A percentile compares a stretch with the other conserved stretches of the same genome.
phyloP scores from a whole-genome alignment of 2,113 vertebrate species.

The Nothoprocta pentlandii region DNA sequence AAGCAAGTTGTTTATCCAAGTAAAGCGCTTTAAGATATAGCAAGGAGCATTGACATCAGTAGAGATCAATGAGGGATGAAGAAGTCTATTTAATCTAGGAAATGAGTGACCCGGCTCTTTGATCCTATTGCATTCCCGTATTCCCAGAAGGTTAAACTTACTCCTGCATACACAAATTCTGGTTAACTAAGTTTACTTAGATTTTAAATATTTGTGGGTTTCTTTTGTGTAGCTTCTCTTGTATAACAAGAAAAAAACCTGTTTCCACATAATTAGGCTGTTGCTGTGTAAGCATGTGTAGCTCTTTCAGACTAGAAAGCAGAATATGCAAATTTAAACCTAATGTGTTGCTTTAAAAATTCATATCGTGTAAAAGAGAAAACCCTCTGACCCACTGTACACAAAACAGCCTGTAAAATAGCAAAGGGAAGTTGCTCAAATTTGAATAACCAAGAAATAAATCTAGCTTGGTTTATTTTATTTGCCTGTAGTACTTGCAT shows the following conservation, averaged over 20 bases:
- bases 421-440: not conserved
- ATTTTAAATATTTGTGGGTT: constrained; percentile 69
- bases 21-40: constrained; percentile 48
- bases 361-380: not conserved
- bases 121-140: constrained; percentile 67
- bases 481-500: not conserved
- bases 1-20: constrained; percentile 61
- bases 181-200: constrained; percentile 65
- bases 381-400: not conserved
- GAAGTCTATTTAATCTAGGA: constrained; percentile 67
- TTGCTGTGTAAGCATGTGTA: constrained; percentile 58
- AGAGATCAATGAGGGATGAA: constrained; percentile 50
- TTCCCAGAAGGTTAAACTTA: constrained; percentile 68
- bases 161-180: constrained; percentile 63
- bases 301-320: constrained; percentile 33
- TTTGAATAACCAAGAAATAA: not conserved
- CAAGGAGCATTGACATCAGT: constrained; percentile 58
- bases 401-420: not conserved
- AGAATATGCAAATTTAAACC: constrained; percentile 51
- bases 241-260: constrained; percentile 48
- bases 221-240: constrained; percentile 68
- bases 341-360: constrained; percentile 33
- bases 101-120: constrained; percentile 75
- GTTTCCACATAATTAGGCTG: constrained; percentile 63
- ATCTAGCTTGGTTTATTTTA: not conserved